phyloP scores from a whole-genome alignment of 2,888 invertebrate species.

The Mimas tiliae region DNA sequence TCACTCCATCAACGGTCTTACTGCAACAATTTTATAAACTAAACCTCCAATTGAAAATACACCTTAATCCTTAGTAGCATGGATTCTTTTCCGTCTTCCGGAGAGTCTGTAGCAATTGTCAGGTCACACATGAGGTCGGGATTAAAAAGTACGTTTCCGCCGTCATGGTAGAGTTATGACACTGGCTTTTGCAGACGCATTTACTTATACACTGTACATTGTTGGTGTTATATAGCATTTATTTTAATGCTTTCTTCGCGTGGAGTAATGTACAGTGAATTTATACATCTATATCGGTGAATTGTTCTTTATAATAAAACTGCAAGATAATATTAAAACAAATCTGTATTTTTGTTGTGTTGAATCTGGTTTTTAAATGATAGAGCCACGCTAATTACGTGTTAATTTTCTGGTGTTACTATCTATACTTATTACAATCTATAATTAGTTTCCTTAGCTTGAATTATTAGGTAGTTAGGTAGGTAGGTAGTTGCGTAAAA shows the following conservation, averaged over 20 bases:
- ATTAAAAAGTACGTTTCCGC: constrained; percentile 47
- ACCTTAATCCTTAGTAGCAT: constrained; percentile 15
- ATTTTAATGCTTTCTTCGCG: neutral
- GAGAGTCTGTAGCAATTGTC: constrained; percentile 21
- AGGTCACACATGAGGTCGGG: constrained; percentile 38
- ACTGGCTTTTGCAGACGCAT: constrained; percentile 25
- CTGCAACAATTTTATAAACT: constrained; percentile 5
- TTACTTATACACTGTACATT: constrained; percentile 20
- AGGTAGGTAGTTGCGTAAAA: no score
- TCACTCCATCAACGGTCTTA: constrained; percentile 11
- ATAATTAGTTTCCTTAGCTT: no score
- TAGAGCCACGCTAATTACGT: no score
- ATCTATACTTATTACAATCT: no score
- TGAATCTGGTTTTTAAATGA: no score
- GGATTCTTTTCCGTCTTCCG: constrained; percentile 25
- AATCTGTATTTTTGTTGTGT: no score
- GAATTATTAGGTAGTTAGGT: no score
- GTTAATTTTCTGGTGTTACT: no score
- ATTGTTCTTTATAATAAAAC: no score
- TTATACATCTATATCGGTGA: neutral
- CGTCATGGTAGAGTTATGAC: constrained; percentile 41
- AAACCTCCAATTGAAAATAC: constrained; percentile 4
- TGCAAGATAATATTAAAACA: no score
- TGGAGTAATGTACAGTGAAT: constrained; percentile 5
- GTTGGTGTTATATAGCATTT: constrained; percentile 3